Evolutionary conservation across 1,140 invertebrate genomes (phyloP).

Genomic region (Heliconius congener): DNA sequence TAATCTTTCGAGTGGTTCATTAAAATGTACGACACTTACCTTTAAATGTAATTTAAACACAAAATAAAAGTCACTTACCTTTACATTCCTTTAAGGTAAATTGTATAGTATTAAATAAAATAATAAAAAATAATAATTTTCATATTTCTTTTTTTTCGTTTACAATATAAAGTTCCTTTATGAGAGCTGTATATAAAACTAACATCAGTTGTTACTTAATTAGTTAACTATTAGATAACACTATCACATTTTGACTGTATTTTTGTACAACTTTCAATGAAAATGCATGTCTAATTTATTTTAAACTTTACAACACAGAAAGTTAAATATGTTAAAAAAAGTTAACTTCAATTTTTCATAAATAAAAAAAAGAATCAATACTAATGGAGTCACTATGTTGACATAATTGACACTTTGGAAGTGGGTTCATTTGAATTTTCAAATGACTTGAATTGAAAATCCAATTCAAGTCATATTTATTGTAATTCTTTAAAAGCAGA

Average conservation of each 20-base stretch:
- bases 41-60: not conserved
- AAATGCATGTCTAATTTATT: not conserved
- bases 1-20: slow-evolving; percentile 30
- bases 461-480: no score
- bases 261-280: not conserved
- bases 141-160: slow-evolving; percentile 8
- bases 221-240: not conserved
- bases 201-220: not conserved
- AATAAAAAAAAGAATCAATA: not conserved
- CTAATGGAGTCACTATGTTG: no score
- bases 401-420: no score
- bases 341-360: not conserved
- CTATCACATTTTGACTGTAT: not conserved
- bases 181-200: not conserved
- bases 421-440: no score
- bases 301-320: not conserved
- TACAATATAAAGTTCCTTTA: slow-evolving; percentile 6
- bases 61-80: slow-evolving; percentile 21
- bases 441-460: no score
- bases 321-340: not conserved
- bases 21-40: slow-evolving; percentile 18
- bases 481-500: no score
- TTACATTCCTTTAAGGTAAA: not conserved
- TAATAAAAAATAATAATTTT: slow-evolving; percentile 15
- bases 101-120: not conserved